Evolutionary conservation across 1,140 invertebrate species (phyloP), one percentile per base, ranked within the genome.

Genomic region (Ooceraea biroi): DNA sequence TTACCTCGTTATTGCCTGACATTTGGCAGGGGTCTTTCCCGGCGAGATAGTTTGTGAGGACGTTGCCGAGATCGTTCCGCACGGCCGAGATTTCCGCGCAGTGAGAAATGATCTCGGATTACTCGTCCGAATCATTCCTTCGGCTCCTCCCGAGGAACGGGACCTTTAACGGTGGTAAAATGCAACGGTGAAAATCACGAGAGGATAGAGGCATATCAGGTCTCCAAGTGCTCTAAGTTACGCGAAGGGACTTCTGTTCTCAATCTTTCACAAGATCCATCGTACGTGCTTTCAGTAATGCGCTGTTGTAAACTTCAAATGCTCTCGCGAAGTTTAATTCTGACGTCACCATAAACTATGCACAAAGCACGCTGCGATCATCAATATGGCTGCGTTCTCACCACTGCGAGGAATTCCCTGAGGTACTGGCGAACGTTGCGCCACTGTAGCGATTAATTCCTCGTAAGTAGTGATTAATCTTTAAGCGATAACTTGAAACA

Each of bases 11-110:
- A 88, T 84, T 83, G 57, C 88, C 55, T 84, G 83, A 63, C 88
- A 88, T 89, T 89, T 89, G 88, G 88, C 88, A 86, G 57, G 36
- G 86, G 63, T 63, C 84, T 30, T 66, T 44, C 57, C 69, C 52
- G 36, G 48, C n/a, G 36, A 52, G 61, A 77, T 72, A 84, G 68
- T 88, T 86, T 46, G 69, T 87, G 58, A 88, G 86, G 77, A 84
- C 85, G 72, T 85, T 85, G 65, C 11, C 50, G 60, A 46, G 68
- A 74, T 69, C 57, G 27, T 83, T 72, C 41, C 78, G 69, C 61
- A 36, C 36, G 44, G 36, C 7, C 61, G 74, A 82, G 78, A 86
- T 86, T 89, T 65, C 30, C 73, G 10, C 30, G 36, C 25, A 36
- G 11, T 86, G 84, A 88, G 73, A 85, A 78, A 83, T 80, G 55